Conservation (phyloP, 2,888 invertebrate species). For the Dryobotodes eremita region DNA sequence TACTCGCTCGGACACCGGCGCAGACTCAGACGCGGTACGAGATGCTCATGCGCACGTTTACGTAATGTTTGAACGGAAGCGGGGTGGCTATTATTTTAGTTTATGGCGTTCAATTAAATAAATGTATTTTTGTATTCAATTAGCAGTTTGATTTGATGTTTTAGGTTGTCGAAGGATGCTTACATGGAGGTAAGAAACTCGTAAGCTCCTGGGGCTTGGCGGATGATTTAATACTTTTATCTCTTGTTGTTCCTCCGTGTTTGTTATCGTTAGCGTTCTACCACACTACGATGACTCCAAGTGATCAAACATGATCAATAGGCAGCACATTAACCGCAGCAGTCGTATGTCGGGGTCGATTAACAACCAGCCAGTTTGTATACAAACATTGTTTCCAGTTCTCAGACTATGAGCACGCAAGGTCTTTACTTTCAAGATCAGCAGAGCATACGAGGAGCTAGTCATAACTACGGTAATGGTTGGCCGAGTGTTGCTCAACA, state of each 20-base stretch:
- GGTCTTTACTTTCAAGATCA: conserved; percentile 91
- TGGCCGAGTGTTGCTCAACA: conserved; percentile 82
- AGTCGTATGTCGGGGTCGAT: conserved; percentile 56
- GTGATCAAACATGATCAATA: conserved; percentile 23
- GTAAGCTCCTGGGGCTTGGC: not conserved
- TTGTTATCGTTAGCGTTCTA: conserved; percentile 1
- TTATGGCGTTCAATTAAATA: conserved; percentile 59
- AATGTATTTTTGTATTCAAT: conserved; percentile 57
- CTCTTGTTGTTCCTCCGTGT: conserved; percentile 3
- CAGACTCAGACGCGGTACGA: conserved; percentile 44
- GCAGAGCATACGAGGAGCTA: conserved; percentile 85
- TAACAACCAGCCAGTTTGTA: conserved; percentile 75
- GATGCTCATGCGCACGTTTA: conserved; percentile 47
- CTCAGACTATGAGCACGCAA: conserved; percentile 84
- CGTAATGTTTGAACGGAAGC: conserved; percentile 65
- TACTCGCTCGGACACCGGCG: conserved; percentile 31
- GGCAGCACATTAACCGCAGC: conserved; percentile 16
- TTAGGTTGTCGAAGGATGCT: conserved; percentile 20
- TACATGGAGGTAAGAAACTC: conserved; percentile 1
- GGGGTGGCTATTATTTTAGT: conserved; percentile 57
- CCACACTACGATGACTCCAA: not conserved
- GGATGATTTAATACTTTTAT: not conserved
- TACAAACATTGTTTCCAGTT: conserved; percentile 84
- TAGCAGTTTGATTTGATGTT: conserved; percentile 53
- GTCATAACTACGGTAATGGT: conserved; percentile 88